These are phyloP conservation scores for Tolmerus cingulatus DNA, from an alignment of 2,888 invertebrate species.

Conservation along the genomic window DNA sequence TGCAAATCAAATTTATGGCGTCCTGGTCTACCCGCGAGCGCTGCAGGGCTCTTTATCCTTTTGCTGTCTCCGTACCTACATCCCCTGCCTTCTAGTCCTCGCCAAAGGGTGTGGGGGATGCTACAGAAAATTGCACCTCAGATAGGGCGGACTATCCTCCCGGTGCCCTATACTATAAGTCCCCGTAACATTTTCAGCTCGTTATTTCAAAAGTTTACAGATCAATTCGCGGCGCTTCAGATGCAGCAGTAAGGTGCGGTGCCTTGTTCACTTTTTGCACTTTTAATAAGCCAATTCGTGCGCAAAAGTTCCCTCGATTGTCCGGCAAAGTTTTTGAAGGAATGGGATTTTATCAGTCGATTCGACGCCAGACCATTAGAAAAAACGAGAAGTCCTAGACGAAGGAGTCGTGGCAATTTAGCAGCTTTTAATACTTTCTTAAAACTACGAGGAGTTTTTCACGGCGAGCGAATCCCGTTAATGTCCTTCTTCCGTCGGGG, in stretches of 20 bases:
- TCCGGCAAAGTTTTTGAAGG: neutral
- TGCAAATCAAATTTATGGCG: constrained; percentile 29
- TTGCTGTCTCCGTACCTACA: neutral
- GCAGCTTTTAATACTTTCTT: neutral
- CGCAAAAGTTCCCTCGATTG: neutral
- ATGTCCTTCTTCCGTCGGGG: neutral
- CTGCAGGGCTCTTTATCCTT: neutral
- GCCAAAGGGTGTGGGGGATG: neutral
- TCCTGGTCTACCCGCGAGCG: neutral
- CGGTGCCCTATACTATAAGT: neutral
- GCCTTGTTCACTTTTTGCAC: neutral
- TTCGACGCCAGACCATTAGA: neutral
- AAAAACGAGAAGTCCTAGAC: neutral
- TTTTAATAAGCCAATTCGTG: constrained; percentile 14
- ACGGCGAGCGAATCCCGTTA: neutral
- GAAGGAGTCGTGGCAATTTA: neutral
- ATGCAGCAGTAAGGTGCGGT: neutral
- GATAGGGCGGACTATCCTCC: neutral
- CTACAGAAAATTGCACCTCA: neutral
- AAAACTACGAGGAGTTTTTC: neutral
- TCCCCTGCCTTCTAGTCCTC: neutral
- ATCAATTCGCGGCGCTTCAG: neutral
- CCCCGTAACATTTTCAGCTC: neutral
- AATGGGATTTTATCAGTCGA: neutral
- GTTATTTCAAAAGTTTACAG: neutral